Conservation (phyloP, 2,888 invertebrate species). For the Axea sp. region DNA sequence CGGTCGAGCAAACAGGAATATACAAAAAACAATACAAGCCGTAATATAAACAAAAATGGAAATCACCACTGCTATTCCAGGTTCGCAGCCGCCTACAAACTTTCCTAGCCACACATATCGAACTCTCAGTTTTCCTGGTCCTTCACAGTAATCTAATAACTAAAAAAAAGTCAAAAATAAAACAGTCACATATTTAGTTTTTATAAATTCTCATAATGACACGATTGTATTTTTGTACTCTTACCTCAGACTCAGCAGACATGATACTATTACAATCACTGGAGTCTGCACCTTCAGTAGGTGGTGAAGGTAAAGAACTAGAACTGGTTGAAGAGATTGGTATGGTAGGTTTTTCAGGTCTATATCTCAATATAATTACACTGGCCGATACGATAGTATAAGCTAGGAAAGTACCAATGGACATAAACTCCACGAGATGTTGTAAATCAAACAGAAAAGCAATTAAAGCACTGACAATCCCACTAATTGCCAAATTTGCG, state of each 20-base stretch:
- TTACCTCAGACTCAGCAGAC: conserved; percentile 71
- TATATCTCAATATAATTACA: conserved; percentile 91
- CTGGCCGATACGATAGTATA: conserved; percentile 95
- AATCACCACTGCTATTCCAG: conserved; percentile 87
- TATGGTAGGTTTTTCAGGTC: conserved; percentile 79
- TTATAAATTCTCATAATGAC: too few relatives aligned
- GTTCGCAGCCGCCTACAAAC: conserved; percentile 85
- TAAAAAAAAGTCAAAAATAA: conserved; percentile 63
- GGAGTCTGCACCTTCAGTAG: conserved; percentile 73
- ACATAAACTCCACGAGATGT: conserved; percentile 96
- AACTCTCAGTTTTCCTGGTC: conserved; percentile 86
- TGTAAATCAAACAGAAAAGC: conserved; percentile 93
- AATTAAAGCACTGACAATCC: conserved; percentile 87
- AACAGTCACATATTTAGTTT: too few relatives aligned
- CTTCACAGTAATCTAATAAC: conserved; percentile 76
- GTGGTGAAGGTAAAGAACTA: conserved; percentile 70
- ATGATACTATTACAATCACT: conserved; percentile 72
- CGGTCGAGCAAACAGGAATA: conserved; percentile 76
- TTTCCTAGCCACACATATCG: conserved; percentile 88
- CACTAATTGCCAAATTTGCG: conserved; percentile 88
- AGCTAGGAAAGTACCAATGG: conserved; percentile 92
- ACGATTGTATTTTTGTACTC: not conserved
- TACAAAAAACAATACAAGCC: conserved; percentile 85
- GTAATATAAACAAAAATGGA: conserved; percentile 86
- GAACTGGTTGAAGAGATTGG: conserved; percentile 61